Conservation (phyloP, 2,113 vertebrate species). For the Barnardius zonarius region DNA sequence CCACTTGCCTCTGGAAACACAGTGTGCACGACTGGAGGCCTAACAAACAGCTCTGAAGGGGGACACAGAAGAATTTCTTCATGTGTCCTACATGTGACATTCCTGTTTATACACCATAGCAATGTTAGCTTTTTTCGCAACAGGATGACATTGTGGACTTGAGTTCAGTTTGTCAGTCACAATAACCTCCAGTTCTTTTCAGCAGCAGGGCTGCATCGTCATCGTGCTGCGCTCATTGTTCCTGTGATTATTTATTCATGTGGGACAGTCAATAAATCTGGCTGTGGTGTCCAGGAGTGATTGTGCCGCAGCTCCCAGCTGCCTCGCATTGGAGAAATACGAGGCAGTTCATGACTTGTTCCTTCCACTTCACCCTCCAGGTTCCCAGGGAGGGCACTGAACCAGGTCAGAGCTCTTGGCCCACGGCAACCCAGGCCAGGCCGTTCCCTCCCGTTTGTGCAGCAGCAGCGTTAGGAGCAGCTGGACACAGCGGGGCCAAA, state of each 20-base stretch:
- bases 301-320: background rate
- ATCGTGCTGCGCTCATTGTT: conserved; percentile 23
- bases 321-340: background rate
- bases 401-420: background rate
- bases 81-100: background rate
- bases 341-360: background rate
- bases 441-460: background rate
- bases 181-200: conserved; percentile 39
- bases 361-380: background rate
- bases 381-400: conserved; percentile 32
- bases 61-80: background rate
- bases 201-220: background rate
- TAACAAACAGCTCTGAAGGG: background rate
- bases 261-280: conserved; percentile 35
- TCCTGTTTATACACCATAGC: conserved; percentile 13
- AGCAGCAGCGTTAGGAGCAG: background rate
- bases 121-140: conserved; percentile 68
- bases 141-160: conserved; percentile 33
- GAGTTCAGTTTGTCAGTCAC: conserved; percentile 43
- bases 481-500: background rate
- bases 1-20: background rate
- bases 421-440: background rate
- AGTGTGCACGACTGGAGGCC: background rate
- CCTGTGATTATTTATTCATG: conserved; percentile 36
- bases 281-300: background rate